Evolutionary conservation across 2,797 vertebrate species (phyloP).

Genomic region (Anisognathus igniventris): DNA sequence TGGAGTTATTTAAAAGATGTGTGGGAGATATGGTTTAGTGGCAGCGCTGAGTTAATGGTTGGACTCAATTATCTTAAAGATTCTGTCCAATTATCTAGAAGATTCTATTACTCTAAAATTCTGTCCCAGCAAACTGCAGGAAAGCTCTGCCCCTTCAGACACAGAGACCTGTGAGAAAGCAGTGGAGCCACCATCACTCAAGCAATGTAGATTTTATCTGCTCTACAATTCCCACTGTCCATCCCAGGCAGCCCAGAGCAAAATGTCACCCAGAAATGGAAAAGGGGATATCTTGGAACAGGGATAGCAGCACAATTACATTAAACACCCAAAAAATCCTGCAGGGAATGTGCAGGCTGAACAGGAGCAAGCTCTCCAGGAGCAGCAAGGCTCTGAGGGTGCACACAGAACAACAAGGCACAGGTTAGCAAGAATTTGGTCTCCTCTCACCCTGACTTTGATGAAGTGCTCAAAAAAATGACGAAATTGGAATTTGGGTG

Average conservation of each 20-base stretch:
- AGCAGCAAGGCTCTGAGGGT: not conserved
- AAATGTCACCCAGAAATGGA: not conserved
- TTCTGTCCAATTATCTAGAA: not conserved
- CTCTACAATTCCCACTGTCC: accelerated
- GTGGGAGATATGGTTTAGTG: not conserved
- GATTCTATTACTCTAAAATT: not conserved
- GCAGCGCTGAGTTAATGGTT: not conserved
- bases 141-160: not conserved
- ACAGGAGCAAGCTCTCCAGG: accelerated
- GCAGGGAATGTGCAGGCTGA: not conserved
- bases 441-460: not conserved
- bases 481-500: not conserved
- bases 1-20: not conserved
- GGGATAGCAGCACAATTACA: not conserved
- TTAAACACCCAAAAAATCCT: not conserved
- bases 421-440: not conserved
- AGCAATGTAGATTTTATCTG: not conserved
- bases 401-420: not conserved
- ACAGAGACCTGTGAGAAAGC: not conserved
- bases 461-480: not conserved
- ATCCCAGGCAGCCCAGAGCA: not conserved
- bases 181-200: not conserved
- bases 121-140: not conserved
- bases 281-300: not conserved
- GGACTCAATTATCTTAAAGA: not conserved